These are phyloP conservation scores for Loriculus beryllinus DNA, from an alignment of 2,797 vertebrate species.

Conservation along the genomic window DNA sequence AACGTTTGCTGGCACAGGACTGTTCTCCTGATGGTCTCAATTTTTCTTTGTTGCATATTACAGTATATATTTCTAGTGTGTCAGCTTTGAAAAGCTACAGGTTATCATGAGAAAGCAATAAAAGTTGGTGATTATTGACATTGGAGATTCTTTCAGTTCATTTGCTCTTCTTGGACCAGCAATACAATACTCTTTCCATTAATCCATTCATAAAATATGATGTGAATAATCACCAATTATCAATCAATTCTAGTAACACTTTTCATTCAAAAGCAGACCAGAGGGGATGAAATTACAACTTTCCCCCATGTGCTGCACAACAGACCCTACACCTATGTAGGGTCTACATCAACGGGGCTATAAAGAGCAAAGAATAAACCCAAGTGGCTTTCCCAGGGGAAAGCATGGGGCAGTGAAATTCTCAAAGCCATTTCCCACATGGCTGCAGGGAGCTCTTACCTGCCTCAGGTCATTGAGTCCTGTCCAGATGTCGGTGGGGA, in stretches of 20 bases:
- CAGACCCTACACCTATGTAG: not conserved
- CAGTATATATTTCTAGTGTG: not conserved
- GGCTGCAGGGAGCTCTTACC: conserved; percentile 50
- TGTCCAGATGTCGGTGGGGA: conserved; percentile 81
- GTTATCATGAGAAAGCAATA: not conserved
- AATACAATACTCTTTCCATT: not conserved
- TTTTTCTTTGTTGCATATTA: not conserved
- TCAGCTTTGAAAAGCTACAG: not conserved
- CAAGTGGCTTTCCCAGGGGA: not conserved
- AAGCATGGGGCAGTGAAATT: not conserved
- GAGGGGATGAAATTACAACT: not conserved
- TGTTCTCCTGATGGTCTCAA: not conserved
- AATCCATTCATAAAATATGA: not conserved
- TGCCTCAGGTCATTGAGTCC: conserved; percentile 81
- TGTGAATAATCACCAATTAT: not conserved
- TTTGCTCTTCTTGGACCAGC: not conserved
- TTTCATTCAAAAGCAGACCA: not conserved
- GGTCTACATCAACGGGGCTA: not conserved
- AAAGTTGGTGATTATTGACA: not conserved
- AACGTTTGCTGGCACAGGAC: not conserved
- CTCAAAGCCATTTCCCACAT: not conserved
- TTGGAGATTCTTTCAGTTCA: not conserved
- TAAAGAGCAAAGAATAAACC: not conserved
- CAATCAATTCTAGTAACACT: not conserved
- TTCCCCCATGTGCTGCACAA: not conserved